Evolutionary conservation across 2,888 invertebrate species (phyloP).

Genomic region (Ophonus ardosiacus): DNA sequence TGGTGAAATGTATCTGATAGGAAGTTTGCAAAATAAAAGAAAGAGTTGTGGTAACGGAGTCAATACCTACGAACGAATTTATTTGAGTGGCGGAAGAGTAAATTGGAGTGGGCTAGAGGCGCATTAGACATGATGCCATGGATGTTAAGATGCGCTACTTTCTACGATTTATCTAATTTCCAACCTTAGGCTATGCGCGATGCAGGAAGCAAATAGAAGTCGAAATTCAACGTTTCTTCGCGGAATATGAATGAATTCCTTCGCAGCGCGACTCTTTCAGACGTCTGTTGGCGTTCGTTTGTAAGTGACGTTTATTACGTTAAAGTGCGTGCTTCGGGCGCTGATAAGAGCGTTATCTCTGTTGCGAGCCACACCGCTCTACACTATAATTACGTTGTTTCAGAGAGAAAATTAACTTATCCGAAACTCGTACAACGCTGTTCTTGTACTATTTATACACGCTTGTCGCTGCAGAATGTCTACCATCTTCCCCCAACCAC

Average conservation of each 20-base stretch:
- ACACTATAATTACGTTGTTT: conserved; percentile 72
- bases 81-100: conserved; percentile 1
- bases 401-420: conserved; percentile 73
- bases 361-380: conserved; percentile 70
- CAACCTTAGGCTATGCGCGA: conserved; percentile 36
- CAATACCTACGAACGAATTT: not conserved
- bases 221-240: conserved; percentile 56
- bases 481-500: not conserved
- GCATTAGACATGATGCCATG: conserved; percentile 11
- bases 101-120: not conserved
- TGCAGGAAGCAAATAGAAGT: conserved; percentile 55
- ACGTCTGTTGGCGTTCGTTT: conserved; percentile 71
- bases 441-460: conserved; percentile 62
- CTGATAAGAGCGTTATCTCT: conserved; percentile 72
- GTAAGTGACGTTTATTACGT: conserved; percentile 73
- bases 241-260: conserved; percentile 55
- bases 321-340: conserved; percentile 72
- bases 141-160: conserved; percentile 7
- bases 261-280: conserved; percentile 39
- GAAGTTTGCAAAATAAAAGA: too few relatives aligned
- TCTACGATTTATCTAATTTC: conserved; percentile 59
- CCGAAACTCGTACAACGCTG: conserved; percentile 67
- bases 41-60: too few relatives aligned
- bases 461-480: conserved; percentile 41
- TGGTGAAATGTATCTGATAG: too few relatives aligned